Conservation (phyloP, 2,888 invertebrate genomes). For the Andrena bicolor region DNA sequence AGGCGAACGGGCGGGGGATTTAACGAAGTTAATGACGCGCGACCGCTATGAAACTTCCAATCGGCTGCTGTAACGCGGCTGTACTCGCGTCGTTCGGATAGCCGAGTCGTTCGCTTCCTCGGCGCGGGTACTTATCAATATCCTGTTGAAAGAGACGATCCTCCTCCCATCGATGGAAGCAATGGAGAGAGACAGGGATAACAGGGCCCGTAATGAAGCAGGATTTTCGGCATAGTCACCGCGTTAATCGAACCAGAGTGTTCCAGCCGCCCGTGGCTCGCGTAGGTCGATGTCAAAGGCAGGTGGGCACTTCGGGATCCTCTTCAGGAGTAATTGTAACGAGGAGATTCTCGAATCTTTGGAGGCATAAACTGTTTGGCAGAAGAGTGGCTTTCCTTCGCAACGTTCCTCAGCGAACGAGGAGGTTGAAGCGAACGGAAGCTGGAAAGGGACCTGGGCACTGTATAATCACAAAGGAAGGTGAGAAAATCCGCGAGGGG, state of each 20-base stretch:
- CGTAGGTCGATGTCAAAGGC: slow-evolving; percentile 54
- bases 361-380: no score
- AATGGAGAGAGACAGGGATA: slow-evolving; percentile 34
- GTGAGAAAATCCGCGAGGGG: slow-evolving; percentile 55
- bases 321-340: slow-evolving; percentile 30
- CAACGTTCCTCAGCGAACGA: background rate
- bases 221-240: slow-evolving; percentile 66
- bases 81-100: slow-evolving; percentile 20
- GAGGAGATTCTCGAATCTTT: no score
- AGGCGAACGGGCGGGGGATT: slow-evolving; percentile 1
- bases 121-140: background rate
- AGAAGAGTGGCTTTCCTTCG: background rate
- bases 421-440: background rate
- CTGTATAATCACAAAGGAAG: slow-evolving; percentile 50
- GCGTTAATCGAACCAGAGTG: slow-evolving; percentile 58
- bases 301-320: slow-evolving; percentile 56
- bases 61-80: slow-evolving; percentile 10
- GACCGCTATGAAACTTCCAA: slow-evolving; percentile 37
- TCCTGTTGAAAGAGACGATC: no score
- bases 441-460: slow-evolving; percentile 26
- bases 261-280: slow-evolving; percentile 52
- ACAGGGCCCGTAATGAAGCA: slow-evolving; percentile 58
- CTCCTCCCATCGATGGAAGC: slow-evolving; percentile 9
- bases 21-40: slow-evolving; percentile 50
- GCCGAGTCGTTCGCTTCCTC: background rate